phyloP scores from a whole-genome alignment of 1,140 invertebrate genomes.

The Sminthurides bifidus region DNA sequence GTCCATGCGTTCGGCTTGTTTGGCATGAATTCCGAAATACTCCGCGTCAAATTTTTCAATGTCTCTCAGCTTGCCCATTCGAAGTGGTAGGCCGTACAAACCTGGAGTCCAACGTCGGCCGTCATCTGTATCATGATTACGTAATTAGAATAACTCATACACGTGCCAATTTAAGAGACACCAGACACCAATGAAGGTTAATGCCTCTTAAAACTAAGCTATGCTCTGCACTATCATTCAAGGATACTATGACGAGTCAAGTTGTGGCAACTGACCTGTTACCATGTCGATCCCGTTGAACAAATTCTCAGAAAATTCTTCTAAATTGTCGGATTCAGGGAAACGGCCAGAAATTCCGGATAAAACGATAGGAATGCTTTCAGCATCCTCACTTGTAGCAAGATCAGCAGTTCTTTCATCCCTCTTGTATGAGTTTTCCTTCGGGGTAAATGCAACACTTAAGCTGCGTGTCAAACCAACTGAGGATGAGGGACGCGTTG shows the following conservation, averaged over 20 bases:
- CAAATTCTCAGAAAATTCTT: slow-evolving; percentile 65
- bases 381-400: background rate
- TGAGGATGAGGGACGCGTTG: too few relatives aligned
- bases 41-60: slow-evolving; percentile 42
- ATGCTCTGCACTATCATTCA: too few relatives aligned
- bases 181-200: too few relatives aligned
- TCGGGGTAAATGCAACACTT: background rate
- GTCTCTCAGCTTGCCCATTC: slow-evolving; percentile 22
- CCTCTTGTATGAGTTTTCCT: background rate
- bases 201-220: too few relatives aligned
- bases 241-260: too few relatives aligned
- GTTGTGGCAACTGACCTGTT: too few relatives aligned
- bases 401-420: background rate
- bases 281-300: slow-evolving; percentile 50
- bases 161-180: too few relatives aligned
- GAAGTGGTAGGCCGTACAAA: slow-evolving; percentile 9
- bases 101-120: slow-evolving; percentile 41
- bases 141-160: too few relatives aligned
- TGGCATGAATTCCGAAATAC: slow-evolving; percentile 45
- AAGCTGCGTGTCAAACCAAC: too few relatives aligned
- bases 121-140: too few relatives aligned
- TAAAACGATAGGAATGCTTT: slow-evolving; percentile 46
- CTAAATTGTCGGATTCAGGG: slow-evolving; percentile 69
- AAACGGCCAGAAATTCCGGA: slow-evolving; percentile 69
- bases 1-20: slow-evolving; percentile 43